These are phyloP conservation scores for Myiozetetes cayanensis DNA, from an alignment of 2,113 vertebrate genomes.

Conservation along the genomic window DNA sequence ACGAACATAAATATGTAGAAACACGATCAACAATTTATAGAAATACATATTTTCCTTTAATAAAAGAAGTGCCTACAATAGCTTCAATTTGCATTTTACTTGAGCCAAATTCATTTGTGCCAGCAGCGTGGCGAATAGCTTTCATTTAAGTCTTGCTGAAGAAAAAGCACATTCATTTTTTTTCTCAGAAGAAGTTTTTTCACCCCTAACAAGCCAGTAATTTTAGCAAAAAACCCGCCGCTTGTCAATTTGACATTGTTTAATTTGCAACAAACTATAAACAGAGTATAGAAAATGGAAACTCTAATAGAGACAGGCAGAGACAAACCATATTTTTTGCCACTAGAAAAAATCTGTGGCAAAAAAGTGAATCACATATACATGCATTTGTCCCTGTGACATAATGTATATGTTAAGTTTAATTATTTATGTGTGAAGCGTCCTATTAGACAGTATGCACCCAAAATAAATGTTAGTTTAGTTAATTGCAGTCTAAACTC, in stretches of 20 bases:
- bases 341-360: constrained; percentile 16
- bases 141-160: constrained; percentile 30
- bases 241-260: constrained; percentile 56
- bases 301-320: constrained; percentile 31
- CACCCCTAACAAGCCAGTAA: constrained; percentile 44
- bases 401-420: not conserved
- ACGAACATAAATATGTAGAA: not conserved
- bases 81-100: constrained; percentile 16
- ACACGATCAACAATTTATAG: not conserved
- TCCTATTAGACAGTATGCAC: constrained; percentile 20
- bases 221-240: constrained; percentile 8
- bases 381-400: constrained; percentile 20
- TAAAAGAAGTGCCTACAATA: not conserved
- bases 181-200: constrained; percentile 1
- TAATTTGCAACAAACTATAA: constrained; percentile 55
- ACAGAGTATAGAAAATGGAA: constrained; percentile 45
- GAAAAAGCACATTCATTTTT: constrained; percentile 21
- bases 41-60: not conserved
- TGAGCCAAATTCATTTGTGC: constrained; percentile 2
- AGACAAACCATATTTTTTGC: constrained; percentile 43
- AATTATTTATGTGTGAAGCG: constrained; percentile 9
- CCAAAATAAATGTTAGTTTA: constrained; percentile 33
- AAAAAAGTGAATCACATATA: constrained; percentile 22
- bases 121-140: constrained; percentile 1
- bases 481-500: constrained; percentile 21